These are phyloP conservation scores for Falco berigora DNA, from an alignment of 2,797 vertebrate species.

Conservation along the genomic window DNA sequence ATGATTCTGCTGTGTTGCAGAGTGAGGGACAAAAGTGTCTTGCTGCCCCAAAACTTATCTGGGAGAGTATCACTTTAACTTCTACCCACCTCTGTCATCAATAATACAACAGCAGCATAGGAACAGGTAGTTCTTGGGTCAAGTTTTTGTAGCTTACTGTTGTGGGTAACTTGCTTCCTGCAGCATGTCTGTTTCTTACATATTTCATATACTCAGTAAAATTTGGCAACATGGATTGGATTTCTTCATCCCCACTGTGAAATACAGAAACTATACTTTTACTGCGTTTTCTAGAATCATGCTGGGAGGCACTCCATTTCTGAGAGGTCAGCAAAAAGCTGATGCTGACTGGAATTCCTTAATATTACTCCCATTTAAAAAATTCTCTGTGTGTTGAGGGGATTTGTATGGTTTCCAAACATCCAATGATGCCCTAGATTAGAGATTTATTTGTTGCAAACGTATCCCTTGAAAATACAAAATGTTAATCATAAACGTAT, in stretches of 20 bases:
- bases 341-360: background rate
- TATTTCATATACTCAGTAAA: background rate
- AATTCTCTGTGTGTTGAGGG: background rate
- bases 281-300: background rate
- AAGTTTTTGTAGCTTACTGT: background rate
- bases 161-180: background rate
- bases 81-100: background rate
- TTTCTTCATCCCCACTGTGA: background rate
- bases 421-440: background rate
- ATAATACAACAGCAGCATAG: background rate
- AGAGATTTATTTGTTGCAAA: conserved; percentile 32
- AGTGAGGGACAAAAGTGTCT: background rate
- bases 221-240: background rate
- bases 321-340: background rate
- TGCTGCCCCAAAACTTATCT: background rate
- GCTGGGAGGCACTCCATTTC: background rate
- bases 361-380: background rate
- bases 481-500: conserved; percentile 46
- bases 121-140: background rate
- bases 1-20: background rate
- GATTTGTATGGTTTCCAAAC: background rate
- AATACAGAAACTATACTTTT: background rate
- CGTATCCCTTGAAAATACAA: conserved; percentile 50
- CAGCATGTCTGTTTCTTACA: background rate
- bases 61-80: background rate